A percentile compares a stretch with the other conserved stretches of the same genome.
Evolutionary conservation across 2,113 vertebrate genomes (phyloP).

Genomic region (Bostrychus sinensis): DNA sequence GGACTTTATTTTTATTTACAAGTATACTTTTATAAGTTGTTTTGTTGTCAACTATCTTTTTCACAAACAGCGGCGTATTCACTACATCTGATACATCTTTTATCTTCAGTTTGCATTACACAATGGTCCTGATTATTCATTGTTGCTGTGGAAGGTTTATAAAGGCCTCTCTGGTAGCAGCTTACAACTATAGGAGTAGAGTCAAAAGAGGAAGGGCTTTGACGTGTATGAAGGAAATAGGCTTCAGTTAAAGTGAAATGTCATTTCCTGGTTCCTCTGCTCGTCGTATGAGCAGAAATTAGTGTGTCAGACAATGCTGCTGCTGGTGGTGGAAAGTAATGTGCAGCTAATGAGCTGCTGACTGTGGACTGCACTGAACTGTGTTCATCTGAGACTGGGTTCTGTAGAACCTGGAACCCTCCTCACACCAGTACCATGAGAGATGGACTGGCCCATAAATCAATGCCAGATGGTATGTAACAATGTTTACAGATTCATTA

Average conservation of each 20-base stretch:
- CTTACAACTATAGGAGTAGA: constrained; percentile 15
- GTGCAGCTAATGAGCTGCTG: constrained; percentile 46
- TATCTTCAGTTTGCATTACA: constrained; percentile 14
- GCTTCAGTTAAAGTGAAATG: constrained; percentile 78
- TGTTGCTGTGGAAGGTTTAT: constrained; percentile 26
- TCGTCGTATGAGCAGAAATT: constrained; percentile 41
- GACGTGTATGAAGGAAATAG: constrained; percentile 78
- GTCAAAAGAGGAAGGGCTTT: constrained; percentile 73
- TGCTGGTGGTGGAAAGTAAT: constrained; percentile 33
- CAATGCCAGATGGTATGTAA: constrained; percentile 76
- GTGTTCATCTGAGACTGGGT: constrained; percentile 69
- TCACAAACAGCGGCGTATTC: neutral
- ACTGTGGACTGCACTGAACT: constrained; percentile 27
- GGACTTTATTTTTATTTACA: too few species aligned
- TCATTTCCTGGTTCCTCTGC: constrained; percentile 83
- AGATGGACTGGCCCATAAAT: constrained; percentile 79
- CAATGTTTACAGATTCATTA: constrained; percentile 10
- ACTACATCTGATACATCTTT: constrained; percentile 3
- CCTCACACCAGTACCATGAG: constrained; percentile 73
- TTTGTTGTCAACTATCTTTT: neutral
- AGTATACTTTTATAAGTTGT: neutral
- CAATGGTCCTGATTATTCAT: neutral
- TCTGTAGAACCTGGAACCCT: constrained; percentile 63
- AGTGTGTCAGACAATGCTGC: constrained; percentile 32
- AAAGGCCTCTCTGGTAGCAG: constrained; percentile 18